These are phyloP conservation scores for Pangasius krempfi DNA, from an alignment of 2,797 vertebrate species.

Conservation along the genomic window DNA sequence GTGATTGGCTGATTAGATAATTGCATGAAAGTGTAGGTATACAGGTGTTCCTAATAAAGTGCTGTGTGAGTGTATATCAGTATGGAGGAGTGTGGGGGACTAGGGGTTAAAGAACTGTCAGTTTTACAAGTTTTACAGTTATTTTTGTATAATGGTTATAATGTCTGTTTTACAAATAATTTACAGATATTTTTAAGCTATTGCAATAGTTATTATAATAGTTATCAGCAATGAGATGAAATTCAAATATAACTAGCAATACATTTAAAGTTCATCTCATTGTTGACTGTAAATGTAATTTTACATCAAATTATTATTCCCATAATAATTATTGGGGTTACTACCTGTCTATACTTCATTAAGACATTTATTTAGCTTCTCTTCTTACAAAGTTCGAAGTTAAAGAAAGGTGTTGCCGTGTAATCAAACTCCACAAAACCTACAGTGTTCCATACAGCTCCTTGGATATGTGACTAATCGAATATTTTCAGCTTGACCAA, in stretches of 20 bases:
- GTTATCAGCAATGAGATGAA: not conserved
- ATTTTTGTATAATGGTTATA: not conserved
- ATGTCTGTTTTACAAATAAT: not conserved
- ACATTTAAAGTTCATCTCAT: not conserved
- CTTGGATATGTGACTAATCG: not conserved
- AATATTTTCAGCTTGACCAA: not conserved
- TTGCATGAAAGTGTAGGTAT: not conserved
- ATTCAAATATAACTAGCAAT: not conserved
- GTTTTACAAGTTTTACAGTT: not conserved
- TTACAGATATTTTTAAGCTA: not conserved
- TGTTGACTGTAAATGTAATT: not conserved
- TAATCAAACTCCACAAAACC: not conserved
- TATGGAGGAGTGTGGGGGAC: not conserved
- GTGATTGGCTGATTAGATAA: not conserved
- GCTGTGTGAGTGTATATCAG: too few relatives aligned
- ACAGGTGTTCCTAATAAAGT: not conserved
- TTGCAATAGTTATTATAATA: not conserved
- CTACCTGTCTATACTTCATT: not conserved
- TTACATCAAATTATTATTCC: not conserved
- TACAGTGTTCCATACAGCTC: not conserved
- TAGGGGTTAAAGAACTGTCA: not conserved
- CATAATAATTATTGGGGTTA: not conserved
- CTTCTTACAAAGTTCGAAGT: not conserved
- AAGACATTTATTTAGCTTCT: not conserved
- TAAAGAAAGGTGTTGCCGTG: not conserved